These are phyloP conservation scores for Monochamus saltuarius DNA, from an alignment of 1,140 invertebrate genomes.

Conservation along the genomic window DNA sequence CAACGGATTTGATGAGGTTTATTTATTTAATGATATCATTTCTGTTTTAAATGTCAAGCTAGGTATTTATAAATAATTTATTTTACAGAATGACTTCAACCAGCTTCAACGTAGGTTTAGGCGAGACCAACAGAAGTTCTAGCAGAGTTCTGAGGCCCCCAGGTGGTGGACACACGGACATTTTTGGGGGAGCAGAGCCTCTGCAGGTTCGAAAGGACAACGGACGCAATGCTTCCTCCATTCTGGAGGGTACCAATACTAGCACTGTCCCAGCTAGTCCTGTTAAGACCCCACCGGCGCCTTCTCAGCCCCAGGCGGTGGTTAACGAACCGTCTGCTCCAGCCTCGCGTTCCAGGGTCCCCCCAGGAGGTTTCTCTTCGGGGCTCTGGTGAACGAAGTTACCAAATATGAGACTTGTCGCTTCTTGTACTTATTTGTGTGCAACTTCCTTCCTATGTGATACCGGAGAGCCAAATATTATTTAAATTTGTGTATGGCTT, in stretches of 20 bases:
- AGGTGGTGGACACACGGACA: conserved; percentile 48
- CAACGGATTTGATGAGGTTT: neutral
- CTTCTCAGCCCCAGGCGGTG: neutral
- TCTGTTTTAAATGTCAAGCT: neutral
- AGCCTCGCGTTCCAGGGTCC: conserved; percentile 33
- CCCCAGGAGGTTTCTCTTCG: conserved; percentile 48
- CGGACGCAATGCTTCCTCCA: conserved; percentile 36
- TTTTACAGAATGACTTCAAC: conserved; percentile 44
- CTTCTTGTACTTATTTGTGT: neutral
- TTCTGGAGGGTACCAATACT: conserved; percentile 29
- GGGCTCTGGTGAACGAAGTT: conserved; percentile 42
- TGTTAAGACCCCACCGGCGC: neutral
- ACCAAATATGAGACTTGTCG: neutral
- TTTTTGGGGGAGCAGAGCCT: conserved; percentile 39
- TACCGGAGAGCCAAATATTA: too few species aligned
- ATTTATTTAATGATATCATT: neutral
- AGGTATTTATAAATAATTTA: neutral
- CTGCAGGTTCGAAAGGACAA: conserved; percentile 23
- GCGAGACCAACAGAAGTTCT: conserved; percentile 38
- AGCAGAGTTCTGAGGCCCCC: conserved; percentile 48
- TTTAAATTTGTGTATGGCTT: too few species aligned
- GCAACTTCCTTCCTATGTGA: too few species aligned
- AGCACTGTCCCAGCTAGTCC: neutral
- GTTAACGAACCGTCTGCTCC: conserved; percentile 9
- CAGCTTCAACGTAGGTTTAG: conserved; percentile 39